Conservation (phyloP, 2,113 vertebrate genomes). For the Orycteropus afer region DNA sequence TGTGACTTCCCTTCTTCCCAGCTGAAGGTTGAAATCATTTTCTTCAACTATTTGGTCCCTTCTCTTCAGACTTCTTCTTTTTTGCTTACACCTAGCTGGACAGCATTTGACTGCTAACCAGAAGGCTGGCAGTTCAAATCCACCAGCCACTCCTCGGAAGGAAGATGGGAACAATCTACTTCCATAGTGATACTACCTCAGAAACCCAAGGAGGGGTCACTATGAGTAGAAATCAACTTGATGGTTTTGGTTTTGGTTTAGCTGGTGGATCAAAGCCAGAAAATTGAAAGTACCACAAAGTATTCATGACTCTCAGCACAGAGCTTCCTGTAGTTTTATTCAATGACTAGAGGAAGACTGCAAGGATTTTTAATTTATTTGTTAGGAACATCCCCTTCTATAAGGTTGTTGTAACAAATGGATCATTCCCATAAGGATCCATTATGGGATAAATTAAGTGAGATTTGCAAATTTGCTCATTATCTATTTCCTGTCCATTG, state of each 20-base stretch:
- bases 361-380: conserved; percentile 5
- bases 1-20: conserved; percentile 1
- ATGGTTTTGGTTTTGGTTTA: no score
- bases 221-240: no score
- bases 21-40: background rate
- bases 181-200: no score
- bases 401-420: no score
- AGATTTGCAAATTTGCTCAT: conserved; percentile 27
- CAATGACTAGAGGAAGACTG: background rate
- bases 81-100: background rate
- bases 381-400: background rate
- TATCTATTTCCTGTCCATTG: background rate
- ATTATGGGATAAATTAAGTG: conserved; percentile 20
- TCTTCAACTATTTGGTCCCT: background rate
- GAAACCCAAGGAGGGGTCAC: no score
- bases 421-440: no score
- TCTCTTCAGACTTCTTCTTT: background rate
- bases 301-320: background rate
- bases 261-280: no score
- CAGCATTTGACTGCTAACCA: no score
- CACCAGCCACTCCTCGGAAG: no score
- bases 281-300: background rate
- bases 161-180: no score
- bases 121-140: no score
- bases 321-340: background rate